Evolutionary conservation across 2,797 vertebrate species (phyloP).

Genomic region (Acrossocheilus fasciatus): DNA sequence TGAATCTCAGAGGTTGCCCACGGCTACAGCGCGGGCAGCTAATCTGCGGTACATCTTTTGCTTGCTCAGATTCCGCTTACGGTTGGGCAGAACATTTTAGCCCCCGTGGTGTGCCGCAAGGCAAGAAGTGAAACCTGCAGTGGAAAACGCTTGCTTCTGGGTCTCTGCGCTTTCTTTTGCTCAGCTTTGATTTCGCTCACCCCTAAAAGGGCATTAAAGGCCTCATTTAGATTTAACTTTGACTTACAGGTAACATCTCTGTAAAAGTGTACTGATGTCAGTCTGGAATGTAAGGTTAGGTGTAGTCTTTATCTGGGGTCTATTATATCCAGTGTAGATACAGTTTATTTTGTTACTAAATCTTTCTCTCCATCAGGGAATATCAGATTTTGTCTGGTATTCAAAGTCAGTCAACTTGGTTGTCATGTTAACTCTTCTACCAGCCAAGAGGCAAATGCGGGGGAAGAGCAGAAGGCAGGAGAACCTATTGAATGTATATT

Average conservation of each 20-base stretch:
- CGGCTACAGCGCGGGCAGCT: conserved; percentile 76
- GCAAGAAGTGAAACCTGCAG: conserved; percentile 71
- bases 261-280: not conserved
- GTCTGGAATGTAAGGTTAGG: not conserved
- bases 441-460: not conserved
- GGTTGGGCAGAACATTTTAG: conserved; percentile 81
- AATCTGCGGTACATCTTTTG: conserved; percentile 78
- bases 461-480: not conserved
- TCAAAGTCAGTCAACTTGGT: not conserved
- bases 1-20: conserved; percentile 74
- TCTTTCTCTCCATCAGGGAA: not conserved
- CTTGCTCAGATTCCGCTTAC: conserved; percentile 77
- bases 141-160: conserved; percentile 32
- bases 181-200: conserved; percentile 46
- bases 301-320: not conserved
- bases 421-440: conserved; percentile 12
- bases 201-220: conserved; percentile 22
- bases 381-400: not conserved
- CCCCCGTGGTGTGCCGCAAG: conserved; percentile 81
- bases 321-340: not conserved
- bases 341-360: not conserved
- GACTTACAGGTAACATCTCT: not conserved
- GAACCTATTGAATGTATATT: not conserved
- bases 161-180: conserved; percentile 39
- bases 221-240: conserved; percentile 10